Evolutionary conservation across 2,888 invertebrate genomes (phyloP), one percentile per base, ranked within the genome.

Genomic region (Chrysolina haemoptera): DNA sequence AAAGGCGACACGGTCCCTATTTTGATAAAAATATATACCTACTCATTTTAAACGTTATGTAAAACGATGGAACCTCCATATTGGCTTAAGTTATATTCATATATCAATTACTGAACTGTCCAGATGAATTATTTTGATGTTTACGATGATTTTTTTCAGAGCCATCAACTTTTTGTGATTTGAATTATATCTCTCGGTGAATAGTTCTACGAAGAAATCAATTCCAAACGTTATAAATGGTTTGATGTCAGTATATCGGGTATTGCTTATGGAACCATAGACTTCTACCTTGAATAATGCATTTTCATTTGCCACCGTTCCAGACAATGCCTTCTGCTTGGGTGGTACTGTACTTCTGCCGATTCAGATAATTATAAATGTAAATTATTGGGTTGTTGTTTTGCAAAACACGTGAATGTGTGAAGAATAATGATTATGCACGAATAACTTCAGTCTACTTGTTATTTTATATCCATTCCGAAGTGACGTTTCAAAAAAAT

Each of bases 301-400:
- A 66, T 66, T 66, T 27, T 14, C 50, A 27, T 8, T 27, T 64
- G 16, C 53, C 20, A 53, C 53, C 53, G 53, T 53, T 53, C 53
- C 18, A 68, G 20, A 68, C 40, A 41, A 59, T 43, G 53, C 20
- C 63, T 46, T 48, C 79, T 62, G 70, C 76, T 70, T 79, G 77
- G 71, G 78, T 74, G 78, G 78, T 59, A 65, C n/a, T 43, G 67
- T 73, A 73, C 71, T 75, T 75, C 68, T 75, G 70, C 75, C 69
- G 73, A 75, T 78, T 79, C 41, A 66, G 70, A 77, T 63, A 78
- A 78, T 77, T 75, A 79, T 76, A 64, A 76, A 79, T 79, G 78
- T 68, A 78, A 79, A 78, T 79, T 66, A 74, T 72, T 74, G 73
- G 71, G 73, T 75, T 75, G 74, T 73, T 71, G 71, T 74, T 71